Conservation (phyloP, 1,140 invertebrate genomes). For the Muscidifurax raptorellus region DNA sequence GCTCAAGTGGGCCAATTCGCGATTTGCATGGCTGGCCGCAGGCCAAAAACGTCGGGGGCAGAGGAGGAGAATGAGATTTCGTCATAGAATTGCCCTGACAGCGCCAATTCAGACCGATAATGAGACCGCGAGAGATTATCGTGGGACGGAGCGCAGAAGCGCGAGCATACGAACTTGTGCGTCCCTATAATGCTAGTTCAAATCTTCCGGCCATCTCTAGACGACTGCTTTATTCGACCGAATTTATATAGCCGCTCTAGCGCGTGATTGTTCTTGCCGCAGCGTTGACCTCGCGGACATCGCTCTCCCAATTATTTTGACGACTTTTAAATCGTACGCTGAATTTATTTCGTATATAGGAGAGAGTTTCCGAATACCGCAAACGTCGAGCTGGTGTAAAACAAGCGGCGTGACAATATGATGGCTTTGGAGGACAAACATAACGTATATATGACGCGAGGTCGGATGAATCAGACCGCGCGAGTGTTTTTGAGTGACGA, state of each 20-base stretch:
- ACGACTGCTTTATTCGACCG: neutral
- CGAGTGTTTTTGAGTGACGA: neutral
- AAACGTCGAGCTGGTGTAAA: neutral
- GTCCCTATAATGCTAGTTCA: neutral
- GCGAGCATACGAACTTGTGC: neutral
- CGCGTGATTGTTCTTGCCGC: neutral
- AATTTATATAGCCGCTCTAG: too few species aligned
- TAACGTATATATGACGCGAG: neutral
- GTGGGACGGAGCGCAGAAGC: slow-evolving; percentile 59
- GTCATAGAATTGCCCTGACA: slow-evolving; percentile 53
- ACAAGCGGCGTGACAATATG: too few species aligned
- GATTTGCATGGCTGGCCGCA: slow-evolving; percentile 56
- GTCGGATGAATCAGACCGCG: neutral
- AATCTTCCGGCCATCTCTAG: neutral
- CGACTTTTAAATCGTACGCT: slow-evolving; percentile 23
- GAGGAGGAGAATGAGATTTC: slow-evolving; percentile 11
- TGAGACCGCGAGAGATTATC: slow-evolving; percentile 63
- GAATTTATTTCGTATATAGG: neutral
- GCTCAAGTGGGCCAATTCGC: slow-evolving; percentile 51
- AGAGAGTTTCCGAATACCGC: slow-evolving; percentile 52
- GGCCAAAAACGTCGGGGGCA: slow-evolving; percentile 28
- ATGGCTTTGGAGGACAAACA: neutral
- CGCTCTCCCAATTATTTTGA: slow-evolving; percentile 23
- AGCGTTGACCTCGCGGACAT: neutral
- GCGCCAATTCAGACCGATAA: slow-evolving; percentile 63